Evolutionary conservation across 2,113 vertebrate genomes (phyloP).

Genomic region (Cnemophilus loriae): DNA sequence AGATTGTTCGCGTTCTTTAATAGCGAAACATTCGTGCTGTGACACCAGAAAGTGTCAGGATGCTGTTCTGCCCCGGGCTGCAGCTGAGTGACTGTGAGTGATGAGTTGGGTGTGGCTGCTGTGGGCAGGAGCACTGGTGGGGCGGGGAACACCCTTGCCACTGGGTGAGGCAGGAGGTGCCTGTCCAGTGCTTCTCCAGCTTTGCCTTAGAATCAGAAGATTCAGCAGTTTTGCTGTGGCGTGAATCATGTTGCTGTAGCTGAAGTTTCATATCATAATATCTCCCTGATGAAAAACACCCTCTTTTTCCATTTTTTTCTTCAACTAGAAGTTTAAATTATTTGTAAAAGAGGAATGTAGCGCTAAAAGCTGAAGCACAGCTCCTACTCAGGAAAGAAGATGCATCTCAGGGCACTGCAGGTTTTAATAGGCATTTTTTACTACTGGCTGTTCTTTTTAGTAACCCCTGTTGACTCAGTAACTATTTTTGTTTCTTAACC

Average conservation of each 20-base stretch:
- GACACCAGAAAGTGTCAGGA: fast-evolving
- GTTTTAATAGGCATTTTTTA: background rate
- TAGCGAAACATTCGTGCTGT: background rate
- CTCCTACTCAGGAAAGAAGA: background rate
- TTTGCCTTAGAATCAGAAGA: background rate
- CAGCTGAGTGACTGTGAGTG: background rate
- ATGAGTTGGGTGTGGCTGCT: fast-evolving
- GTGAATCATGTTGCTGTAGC: background rate
- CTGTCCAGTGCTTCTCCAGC: fast-evolving
- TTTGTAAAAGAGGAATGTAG: background rate
- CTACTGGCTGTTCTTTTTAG: background rate
- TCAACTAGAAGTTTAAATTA: background rate
- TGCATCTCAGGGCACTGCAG: background rate
- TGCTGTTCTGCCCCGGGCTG: background rate
- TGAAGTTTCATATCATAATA: fast-evolving
- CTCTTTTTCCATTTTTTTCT: background rate
- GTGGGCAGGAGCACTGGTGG: background rate
- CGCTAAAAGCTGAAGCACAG: background rate
- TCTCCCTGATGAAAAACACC: background rate
- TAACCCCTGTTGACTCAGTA: background rate
- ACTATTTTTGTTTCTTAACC: background rate
- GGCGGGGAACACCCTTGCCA: background rate
- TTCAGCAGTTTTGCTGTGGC: background rate
- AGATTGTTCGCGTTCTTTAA: background rate
- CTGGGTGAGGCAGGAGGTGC: background rate